These are phyloP conservation scores for Mystacides longicornis DNA, from an alignment of 2,888 invertebrate species.

Conservation along the genomic window DNA sequence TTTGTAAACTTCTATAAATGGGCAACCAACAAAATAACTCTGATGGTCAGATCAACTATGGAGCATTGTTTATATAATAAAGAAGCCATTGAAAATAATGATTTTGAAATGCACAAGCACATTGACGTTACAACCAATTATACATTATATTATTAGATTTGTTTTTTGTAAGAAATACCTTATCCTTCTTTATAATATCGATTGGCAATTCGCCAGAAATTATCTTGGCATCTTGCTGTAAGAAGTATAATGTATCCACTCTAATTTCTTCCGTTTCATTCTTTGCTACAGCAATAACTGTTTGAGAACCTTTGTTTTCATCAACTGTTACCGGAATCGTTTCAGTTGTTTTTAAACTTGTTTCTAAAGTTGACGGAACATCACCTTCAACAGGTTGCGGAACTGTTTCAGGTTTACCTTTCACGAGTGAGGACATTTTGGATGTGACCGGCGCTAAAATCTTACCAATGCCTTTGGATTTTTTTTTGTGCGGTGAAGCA, in stretches of 20 bases:
- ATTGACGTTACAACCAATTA: not conserved
- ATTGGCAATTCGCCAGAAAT: not conserved
- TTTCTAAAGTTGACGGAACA: not conserved
- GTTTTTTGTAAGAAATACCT: conserved; percentile 4
- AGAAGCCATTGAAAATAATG: not conserved
- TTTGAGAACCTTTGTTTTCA: not conserved
- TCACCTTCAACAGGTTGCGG: not conserved
- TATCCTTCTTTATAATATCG: not conserved
- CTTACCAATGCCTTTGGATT: not conserved
- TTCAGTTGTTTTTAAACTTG: not conserved
- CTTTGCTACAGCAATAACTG: not conserved
- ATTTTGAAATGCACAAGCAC: conserved; percentile 1
- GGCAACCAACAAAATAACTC: not conserved
- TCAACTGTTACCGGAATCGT: not conserved
- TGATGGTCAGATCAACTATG: not conserved
- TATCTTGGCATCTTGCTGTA: not conserved
- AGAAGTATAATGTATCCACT: not conserved
- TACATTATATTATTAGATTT: not conserved
- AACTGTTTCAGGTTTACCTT: not conserved
- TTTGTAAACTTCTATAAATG: no score
- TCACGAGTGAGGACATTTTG: not conserved
- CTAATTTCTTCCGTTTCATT: not conserved
- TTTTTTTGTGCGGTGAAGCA: not conserved
- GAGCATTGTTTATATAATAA: not conserved
- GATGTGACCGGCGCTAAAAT: not conserved